Base-by-base conservation (phyloP, 2,113 vertebrate genomes). In the Ptilorrhoa leucosticta region DNA sequence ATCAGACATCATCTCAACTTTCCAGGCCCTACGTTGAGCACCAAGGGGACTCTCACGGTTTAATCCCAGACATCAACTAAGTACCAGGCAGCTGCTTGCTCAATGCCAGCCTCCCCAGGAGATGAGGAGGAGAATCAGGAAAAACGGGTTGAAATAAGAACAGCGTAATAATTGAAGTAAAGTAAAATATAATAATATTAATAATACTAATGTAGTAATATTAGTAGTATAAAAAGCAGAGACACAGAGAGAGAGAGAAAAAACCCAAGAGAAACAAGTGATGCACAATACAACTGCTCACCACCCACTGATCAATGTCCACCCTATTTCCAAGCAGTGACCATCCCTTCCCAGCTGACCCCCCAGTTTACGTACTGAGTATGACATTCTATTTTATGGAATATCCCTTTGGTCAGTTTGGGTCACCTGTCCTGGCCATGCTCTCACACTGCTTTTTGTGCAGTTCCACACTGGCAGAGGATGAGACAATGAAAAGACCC, bases 11-110 rank as follows among this genome's bases (percentile, higher is more conserved):
- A 50, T 33, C 35, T 80, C 58, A 83, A 7, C 22, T 24, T 63
- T 63, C 56, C 71, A 48, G 7, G 42, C 27, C 12, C 22, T 35
- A 7, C 0, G 0, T 0, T 77, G 64, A 35, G 40, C 40, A 63
- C 31, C 44, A 68, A 61, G 15, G 22, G 28, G 13, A 24, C n/a
- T 35, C 27, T 31, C 30, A 19, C 28, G 15, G 35, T 42, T 83
- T 72, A 90, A 54, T 12, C 17, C 70, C 54, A 75, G 53, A n/a
- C 13, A 53, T 16, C 45, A 82, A 8, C 28, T 45, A 51, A 37
- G 15, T 12, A 53, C 54, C 23, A 61, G 16, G 21, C 39, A 83
- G 31, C n/a, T 47, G 28, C 53, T 70, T 0, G 0, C 13, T 65
- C 53, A 40, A 30, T 53, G 61, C 39, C 39, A 53, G 11, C 20